Evolutionary conservation across 2,888 invertebrate species (phyloP), one percentile per base, ranked within the genome.

Genomic region (Gymnosoma rotundatum): DNA sequence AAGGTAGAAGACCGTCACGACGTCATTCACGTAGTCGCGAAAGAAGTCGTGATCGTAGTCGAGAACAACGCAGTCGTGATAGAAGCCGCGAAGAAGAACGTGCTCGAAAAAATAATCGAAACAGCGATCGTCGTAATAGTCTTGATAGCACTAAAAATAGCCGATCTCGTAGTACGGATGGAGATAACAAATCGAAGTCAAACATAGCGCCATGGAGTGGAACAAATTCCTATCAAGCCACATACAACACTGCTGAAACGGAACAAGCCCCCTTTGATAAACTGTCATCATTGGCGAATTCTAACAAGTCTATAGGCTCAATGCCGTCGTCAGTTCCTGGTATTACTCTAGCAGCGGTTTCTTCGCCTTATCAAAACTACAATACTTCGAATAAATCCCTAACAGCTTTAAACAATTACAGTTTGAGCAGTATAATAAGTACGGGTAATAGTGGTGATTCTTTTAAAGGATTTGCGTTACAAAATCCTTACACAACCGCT

Each of bases 51-150:
- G 93, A 94, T 38, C 93, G 91, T 87, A 89, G 87, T 66, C 32
- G 32, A 32, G 32, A 32, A 32, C 3, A 48, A 16, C 86, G 88
- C 8, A 87, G 85, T 16, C 88, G 89, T 48, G 88, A 89, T 56
- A 93, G 91, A 86, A 94, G 90, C 87, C 94, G 90, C 87, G 94
- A 93, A n/a, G 81, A 87, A 14, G 86, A 86, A 48, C 78, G 94
- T 89, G 89, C 94, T 90, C 90, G 94, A 82, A 85, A 92, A 92
- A 78, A 91, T 91, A 83, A 58, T 16, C 12, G 72, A 32, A 83
- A 86, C 25, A 56, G 32, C 52, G 48, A 83, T 86, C 25, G 75
- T 69, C 72, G 67, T 14, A 72, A 25, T 45, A 79, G 60, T 58
- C 70, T 78, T 0, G 79, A 81, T 56, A n/a, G 10, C 38, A 42